A percentile compares a stretch with the other conserved stretches of the same genome.
These are phyloP conservation scores for Drosophila kuntzei DNA, from an alignment of 2,888 invertebrate genomes.

Conservation along the genomic window DNA sequence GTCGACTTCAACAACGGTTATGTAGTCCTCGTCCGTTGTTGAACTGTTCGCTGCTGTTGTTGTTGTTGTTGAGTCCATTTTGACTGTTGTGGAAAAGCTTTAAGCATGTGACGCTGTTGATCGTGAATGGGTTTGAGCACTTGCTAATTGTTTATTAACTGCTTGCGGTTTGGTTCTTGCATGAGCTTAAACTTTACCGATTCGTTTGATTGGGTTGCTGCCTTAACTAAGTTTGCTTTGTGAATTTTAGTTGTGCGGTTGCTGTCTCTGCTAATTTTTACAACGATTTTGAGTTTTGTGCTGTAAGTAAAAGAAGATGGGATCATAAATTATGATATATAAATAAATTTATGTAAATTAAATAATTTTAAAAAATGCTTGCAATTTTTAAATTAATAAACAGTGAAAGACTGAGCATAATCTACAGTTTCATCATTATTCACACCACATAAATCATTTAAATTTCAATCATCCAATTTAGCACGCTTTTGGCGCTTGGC, in stretches of 20 bases:
- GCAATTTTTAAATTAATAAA: too few species aligned
- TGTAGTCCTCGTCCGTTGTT: slow-evolving; percentile 85
- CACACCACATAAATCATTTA: slow-evolving; percentile 10
- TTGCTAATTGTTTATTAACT: slow-evolving; percentile 9
- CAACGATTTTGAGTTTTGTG: slow-evolving; percentile 15
- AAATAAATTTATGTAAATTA: too few species aligned
- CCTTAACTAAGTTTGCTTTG: slow-evolving; percentile 30
- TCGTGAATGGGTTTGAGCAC: slow-evolving; percentile 37
- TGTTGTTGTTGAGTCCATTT: slow-evolving; percentile 51
- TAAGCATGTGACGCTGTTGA: slow-evolving; percentile 31
- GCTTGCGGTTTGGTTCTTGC: slow-evolving; percentile 7
- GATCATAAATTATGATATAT: background rate
- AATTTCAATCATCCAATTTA: slow-evolving; percentile 32
- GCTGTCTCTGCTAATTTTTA: slow-evolving; percentile 34
- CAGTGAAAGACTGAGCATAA: background rate
- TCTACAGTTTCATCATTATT: slow-evolving; percentile 5
- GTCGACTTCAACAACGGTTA: slow-evolving; percentile 88
- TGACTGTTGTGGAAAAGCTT: slow-evolving; percentile 35
- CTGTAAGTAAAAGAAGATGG: slow-evolving; percentile 20
- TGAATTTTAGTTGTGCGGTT: slow-evolving; percentile 45
- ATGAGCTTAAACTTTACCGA: slow-evolving; percentile 21
- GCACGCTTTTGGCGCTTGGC: slow-evolving; percentile 34
- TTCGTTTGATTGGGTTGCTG: slow-evolving; percentile 31
- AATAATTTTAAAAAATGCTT: too few species aligned
- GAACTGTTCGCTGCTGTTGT: slow-evolving; percentile 15